Evolutionary conservation across 2,888 invertebrate genomes (phyloP).

Genomic region (Blera fallax): DNA sequence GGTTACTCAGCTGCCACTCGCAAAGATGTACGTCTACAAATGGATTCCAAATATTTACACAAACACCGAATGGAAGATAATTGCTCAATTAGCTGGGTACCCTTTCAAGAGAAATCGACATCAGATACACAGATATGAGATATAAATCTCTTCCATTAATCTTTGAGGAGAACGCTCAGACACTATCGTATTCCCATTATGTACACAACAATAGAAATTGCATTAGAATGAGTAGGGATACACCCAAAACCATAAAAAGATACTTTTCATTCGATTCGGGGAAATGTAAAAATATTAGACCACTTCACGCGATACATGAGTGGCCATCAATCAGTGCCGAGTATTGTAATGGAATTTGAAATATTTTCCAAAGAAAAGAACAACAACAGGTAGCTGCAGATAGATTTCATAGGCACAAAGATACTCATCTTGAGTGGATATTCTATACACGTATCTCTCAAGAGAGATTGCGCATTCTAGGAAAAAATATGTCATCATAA

Average conservation of each 20-base stretch:
- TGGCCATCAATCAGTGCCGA: constrained; percentile 55
- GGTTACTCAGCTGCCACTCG: neutral
- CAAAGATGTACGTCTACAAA: neutral
- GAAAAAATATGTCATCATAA: constrained; percentile 58
- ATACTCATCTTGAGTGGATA: constrained; percentile 2
- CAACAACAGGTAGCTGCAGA: constrained; percentile 37
- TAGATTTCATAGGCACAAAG: neutral
- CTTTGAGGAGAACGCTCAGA: neutral
- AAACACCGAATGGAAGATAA: neutral
- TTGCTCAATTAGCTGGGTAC: constrained; percentile 40
- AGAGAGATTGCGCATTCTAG: constrained; percentile 17
- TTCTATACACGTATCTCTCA: neutral
- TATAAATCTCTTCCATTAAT: constrained; percentile 11
- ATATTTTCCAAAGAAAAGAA: constrained; percentile 12
- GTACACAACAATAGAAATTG: constrained; percentile 18
- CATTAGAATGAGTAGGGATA: neutral
- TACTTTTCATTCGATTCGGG: neutral
- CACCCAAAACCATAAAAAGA: constrained; percentile 1
- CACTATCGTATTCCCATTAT: constrained; percentile 10
- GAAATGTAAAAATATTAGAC: constrained; percentile 46
- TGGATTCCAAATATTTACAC: constrained; percentile 36
- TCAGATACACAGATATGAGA: neutral
- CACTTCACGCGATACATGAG: constrained; percentile 46
- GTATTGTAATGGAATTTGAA: constrained; percentile 35
- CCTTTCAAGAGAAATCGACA: constrained; percentile 19